Conservation (phyloP, 2,797 vertebrate genomes). For the Syndactyla subalaris region DNA sequence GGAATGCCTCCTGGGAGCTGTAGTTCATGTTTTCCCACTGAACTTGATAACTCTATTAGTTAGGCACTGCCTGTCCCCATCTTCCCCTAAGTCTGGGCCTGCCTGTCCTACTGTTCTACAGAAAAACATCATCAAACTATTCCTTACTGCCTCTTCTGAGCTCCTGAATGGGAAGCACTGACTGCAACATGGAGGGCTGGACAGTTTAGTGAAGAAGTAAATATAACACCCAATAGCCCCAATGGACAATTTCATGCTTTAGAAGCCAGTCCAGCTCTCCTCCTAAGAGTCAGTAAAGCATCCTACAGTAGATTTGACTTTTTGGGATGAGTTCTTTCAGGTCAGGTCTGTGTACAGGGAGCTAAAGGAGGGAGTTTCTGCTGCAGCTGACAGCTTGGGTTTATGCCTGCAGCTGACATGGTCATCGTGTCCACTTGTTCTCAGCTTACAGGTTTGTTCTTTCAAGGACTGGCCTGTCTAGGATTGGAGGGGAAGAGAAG, state of each 20-base stretch:
- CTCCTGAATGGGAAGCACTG: neutral
- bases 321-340: neutral
- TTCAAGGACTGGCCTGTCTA: neutral
- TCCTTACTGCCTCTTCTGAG: neutral
- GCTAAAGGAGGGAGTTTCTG: neutral
- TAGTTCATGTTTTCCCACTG: neutral
- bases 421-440: neutral
- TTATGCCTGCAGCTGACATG: rapidly evolving
- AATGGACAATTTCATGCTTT: neutral
- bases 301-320: neutral
- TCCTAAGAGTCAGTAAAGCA: neutral
- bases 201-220: neutral
- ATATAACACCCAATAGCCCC: neutral
- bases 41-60: neutral
- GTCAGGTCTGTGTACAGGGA: neutral
- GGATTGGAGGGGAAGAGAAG: neutral
- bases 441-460: neutral
- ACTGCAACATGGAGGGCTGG: neutral
- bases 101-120: neutral
- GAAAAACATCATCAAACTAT: neutral
- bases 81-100: neutral
- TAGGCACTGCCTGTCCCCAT: neutral
- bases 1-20: neutral
- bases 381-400: neutral
- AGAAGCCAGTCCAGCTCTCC: neutral